Base-by-base conservation (phyloP, 1,140 invertebrate species). In the Carcinoscorpius rotundicauda region DNA sequence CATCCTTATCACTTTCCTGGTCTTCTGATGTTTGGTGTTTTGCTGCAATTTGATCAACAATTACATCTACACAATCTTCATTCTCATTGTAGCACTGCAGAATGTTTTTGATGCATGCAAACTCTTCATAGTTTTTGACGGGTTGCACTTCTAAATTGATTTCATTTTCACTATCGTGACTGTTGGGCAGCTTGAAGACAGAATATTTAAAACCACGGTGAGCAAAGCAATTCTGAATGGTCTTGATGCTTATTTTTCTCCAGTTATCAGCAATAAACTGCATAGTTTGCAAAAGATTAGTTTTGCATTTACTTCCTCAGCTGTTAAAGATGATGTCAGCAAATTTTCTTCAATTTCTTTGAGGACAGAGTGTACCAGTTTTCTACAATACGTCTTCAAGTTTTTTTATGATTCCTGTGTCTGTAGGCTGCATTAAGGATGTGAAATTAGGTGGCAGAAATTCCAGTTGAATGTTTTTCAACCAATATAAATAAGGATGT, bases 71-170 rank as follows among this genome's bases (percentile, higher is more conserved):
- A 51, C 6, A 57, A 55, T 52, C 9, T 62, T 11, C 51, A 49
- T 55, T 66, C 8, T 59, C 4, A 4, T 56, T 64, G 5, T 66
- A 83, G 52, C 85, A 89, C 73, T 90, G 87, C 76, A 90, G 87
- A 73, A 82, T 81, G 86, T 87, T 77, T 77, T 72, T 77, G 29
- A 63, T 51, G 51, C 10, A 62, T 62, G 51, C 10, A 49, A 62
- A 10, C 51, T 62, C 8, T 51, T 8, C 9, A 52, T 3, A 51
- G 51, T 62, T 62, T 62, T 50, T 53, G 11, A 8, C 51, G 48
- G 63, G 11, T 62, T 51, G 52, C 60, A 6, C 58, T 48, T 65
- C 6, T 49, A 65, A 51, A 58, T 58, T 65, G 4, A 9, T 64
- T n/a, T 61, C 29, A 51, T 49, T 48, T 57, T 10, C 51, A 6